A percentile compares a stretch with the other conserved stretches of the same genome.
These are phyloP conservation scores for Eutrigla gurnardus DNA, from an alignment of 2,797 vertebrate species.

Conservation along the genomic window DNA sequence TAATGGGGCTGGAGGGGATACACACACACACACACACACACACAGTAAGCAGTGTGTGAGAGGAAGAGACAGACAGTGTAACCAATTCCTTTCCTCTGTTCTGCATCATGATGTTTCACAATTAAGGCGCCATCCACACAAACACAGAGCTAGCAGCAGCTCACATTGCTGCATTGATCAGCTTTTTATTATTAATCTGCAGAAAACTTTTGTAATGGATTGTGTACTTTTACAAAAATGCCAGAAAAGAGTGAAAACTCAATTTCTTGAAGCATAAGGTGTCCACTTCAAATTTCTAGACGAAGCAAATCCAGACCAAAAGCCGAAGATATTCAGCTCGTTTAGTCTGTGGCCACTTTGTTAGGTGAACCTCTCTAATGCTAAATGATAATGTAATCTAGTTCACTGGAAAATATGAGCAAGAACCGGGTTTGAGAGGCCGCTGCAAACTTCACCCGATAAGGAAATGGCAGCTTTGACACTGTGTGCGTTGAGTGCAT, in stretches of 20 bases:
- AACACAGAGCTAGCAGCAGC: not conserved
- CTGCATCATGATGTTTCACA: constrained; percentile 32
- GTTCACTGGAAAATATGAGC: constrained; percentile 8
- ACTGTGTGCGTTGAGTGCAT: not conserved
- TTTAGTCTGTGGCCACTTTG: not conserved
- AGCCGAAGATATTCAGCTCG: not conserved
- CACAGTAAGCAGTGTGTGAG: constrained; percentile 14
- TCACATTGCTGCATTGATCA: not conserved
- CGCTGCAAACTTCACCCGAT: constrained; percentile 6
- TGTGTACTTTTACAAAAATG: not conserved
- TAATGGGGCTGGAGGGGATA: constrained; percentile 62
- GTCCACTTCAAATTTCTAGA: not conserved
- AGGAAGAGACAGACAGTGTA: constrained; percentile 13
- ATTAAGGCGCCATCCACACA: constrained; percentile 10
- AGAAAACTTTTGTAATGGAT: too few relatives aligned
- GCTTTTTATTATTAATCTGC: not conserved
- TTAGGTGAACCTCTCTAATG: not conserved
- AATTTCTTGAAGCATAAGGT: not conserved
- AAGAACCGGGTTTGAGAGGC: constrained; percentile 28
- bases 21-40: constrained; percentile 24
- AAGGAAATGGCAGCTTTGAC: constrained; percentile 11
- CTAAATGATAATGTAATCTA: constrained; percentile 3
- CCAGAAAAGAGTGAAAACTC: not conserved
- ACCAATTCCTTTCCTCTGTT: constrained; percentile 27
- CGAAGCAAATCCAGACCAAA: not conserved